Base-by-base conservation (phyloP, 1,140 invertebrate genomes). In the Pantala flavescens region DNA sequence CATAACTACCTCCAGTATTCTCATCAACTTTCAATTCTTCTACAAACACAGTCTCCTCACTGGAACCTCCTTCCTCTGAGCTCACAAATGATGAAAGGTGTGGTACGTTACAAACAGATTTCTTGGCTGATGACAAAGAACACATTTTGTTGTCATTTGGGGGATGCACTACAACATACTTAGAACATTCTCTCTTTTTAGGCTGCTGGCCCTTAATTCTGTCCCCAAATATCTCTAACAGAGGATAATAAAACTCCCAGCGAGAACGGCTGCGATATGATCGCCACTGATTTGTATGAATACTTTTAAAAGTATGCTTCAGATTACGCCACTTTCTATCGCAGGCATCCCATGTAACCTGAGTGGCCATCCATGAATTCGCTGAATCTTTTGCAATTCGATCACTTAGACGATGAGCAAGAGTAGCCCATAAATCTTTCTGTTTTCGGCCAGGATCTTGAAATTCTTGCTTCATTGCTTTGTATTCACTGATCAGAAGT, bases 241-340 rank as follows among this genome's bases (percentile, higher is more conserved):
- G 42, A 21, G 24, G 19, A 12, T 21, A 14, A 21, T 72, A 72
- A 72, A 72, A 72, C 12, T 72, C 71, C 71, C 71, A 72, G 0
- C 71, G 23, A 19, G 19, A 36, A n/a, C 42, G 24, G 24, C 71
- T 72, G 19, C 42, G 24, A 21, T n/a, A 28, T 0, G 71, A 36
- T 24, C 71, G 23, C 42, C 42, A 36, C 24, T n/a, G 19, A 24
- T 72, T 72, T 28, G 24, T 36, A 11, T 72, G 42, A 21, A 72
- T 72, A 11, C 21, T 72, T n/a, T 72, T 72, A 24, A 72, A 72
- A 9, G 71, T 72, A n/a, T 72, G 71, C 42, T 72, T 72, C 24
- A 72, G 24, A 11, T 72, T 72, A 2, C 71, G 23, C 71, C 71
- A 72, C 24, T 72, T 72, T 42, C 71, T 0, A 72, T 72, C 71